A percentile compares a stretch with the other conserved stretches of the same genome.
phyloP scores from a whole-genome alignment of 2,113 vertebrate species.

The Ivindomyrus marchei region DNA sequence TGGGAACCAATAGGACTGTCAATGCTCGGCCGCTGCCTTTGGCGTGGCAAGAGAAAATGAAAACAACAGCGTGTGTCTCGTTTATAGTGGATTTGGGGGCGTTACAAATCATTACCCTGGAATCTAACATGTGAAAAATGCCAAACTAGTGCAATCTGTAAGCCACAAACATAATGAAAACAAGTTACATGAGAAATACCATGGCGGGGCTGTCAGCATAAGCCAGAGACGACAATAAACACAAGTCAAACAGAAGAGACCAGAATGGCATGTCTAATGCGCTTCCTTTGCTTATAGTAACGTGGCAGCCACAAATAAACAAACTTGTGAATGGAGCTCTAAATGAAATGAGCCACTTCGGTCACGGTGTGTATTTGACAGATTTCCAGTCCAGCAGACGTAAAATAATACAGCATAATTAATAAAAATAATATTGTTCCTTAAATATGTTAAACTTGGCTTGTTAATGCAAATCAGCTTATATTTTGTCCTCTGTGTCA shows the following conservation, averaged over 20 bases:
- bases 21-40: too few species aligned
- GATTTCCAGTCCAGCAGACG: background rate
- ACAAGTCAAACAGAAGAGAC: background rate
- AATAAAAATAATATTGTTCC: background rate
- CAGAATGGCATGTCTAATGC: background rate
- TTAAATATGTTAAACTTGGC: background rate
- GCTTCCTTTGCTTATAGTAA: background rate
- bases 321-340: background rate
- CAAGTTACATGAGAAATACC: background rate
- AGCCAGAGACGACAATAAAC: background rate
- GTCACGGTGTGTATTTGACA: background rate
- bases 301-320: background rate
- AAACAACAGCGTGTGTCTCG: background rate
- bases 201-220: background rate
- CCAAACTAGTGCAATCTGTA: background rate
- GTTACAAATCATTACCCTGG: slow-evolving; percentile 23
- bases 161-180: background rate
- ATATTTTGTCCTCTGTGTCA: background rate
- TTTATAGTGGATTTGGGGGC: background rate
- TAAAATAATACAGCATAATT: background rate
- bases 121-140: background rate
- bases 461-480: background rate
- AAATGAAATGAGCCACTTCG: background rate
- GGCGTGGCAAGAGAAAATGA: background rate
- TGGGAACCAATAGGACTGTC: background rate